A percentile compares a stretch with the other conserved stretches of the same genome.
Conservation (phyloP, 2,888 invertebrate genomes). For the Nemapogon koenigi region DNA sequence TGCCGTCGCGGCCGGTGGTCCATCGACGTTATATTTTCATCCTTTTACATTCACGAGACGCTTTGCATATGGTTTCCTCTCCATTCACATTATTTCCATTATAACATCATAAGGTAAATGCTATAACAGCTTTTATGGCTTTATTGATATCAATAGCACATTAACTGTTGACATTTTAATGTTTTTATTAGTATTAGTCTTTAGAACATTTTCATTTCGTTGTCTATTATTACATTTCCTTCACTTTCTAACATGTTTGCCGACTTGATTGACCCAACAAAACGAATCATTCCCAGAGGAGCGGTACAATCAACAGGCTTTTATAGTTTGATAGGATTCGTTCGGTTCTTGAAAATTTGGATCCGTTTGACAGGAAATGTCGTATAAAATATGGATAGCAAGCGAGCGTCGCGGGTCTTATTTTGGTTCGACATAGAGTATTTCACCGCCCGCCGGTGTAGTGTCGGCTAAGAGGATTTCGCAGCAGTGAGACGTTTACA, state of each 20-base stretch:
- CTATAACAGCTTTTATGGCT: constrained; percentile 30
- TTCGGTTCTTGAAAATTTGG: constrained; percentile 2
- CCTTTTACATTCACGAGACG: constrained; percentile 34
- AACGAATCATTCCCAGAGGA: background rate
- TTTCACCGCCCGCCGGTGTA: constrained; percentile 18
- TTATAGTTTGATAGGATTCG: constrained; percentile 7
- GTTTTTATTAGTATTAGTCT: constrained; percentile 8
- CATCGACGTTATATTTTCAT: constrained; percentile 31
- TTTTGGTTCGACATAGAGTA: constrained; percentile 4
- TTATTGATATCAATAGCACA: constrained; percentile 22
- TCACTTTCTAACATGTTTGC: too few relatives aligned
- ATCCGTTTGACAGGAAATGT: constrained; percentile 6
- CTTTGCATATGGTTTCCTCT: constrained; percentile 44
- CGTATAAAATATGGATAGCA: constrained; percentile 9
- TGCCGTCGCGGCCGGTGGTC: constrained; percentile 52
- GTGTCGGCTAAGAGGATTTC: constrained; percentile 40
- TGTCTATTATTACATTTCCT: too few relatives aligned
- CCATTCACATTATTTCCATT: constrained; percentile 35
- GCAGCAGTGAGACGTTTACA: constrained; percentile 49
- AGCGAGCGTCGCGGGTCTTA: constrained; percentile 5
- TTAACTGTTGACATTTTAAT: constrained; percentile 9
- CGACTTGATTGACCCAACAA: too few relatives aligned
- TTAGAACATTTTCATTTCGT: too few relatives aligned
- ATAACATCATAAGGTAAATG: constrained; percentile 35
- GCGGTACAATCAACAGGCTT: constrained; percentile 6